These are phyloP conservation scores for Subanguina moxae DNA, from an alignment of 1,140 invertebrate species.

Conservation along the genomic window DNA sequence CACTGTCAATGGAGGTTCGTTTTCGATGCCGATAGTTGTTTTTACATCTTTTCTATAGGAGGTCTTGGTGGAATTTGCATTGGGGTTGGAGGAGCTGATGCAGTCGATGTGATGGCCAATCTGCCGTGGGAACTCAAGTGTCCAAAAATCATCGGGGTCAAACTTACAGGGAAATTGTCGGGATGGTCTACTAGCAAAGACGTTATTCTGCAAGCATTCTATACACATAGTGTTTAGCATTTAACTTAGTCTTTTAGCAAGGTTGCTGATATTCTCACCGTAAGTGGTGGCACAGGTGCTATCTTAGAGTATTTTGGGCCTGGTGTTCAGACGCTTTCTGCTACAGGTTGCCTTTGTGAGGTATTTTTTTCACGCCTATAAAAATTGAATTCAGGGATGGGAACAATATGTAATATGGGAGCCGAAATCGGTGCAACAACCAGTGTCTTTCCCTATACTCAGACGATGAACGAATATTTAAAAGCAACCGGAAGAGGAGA, in stretches of 20 bases:
- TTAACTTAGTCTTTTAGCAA: conserved; percentile 67
- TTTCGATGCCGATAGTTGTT: no score
- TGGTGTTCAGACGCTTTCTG: conserved; percentile 94
- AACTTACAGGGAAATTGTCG: conserved; percentile 84
- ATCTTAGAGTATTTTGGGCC: conserved; percentile 98
- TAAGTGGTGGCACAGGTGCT: conserved; percentile 94
- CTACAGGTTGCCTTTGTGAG: conserved; percentile 66
- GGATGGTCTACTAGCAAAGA: conserved; percentile 97
- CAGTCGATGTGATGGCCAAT: conserved; percentile 99
- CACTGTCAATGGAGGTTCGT: conserved; percentile 96
- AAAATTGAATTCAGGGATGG: conserved; percentile 62
- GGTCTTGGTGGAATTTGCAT: conserved; percentile 95
- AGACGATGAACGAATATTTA: conserved; percentile 86
- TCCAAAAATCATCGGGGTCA: conserved; percentile 93
- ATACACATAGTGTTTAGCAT: no score
- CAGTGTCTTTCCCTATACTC: conserved; percentile 93
- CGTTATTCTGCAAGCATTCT: conserved; percentile 90
- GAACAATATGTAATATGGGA: conserved; percentile 87
- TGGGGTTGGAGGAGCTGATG: conserved; percentile 99
- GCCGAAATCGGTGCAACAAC: conserved; percentile 99
- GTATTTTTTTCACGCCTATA: not conserved
- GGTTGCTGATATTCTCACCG: conserved; percentile 70
- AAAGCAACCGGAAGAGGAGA: conserved; percentile 74
- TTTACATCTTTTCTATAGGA: no score
- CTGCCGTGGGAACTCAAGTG: conserved; percentile 98